phyloP scores from a whole-genome alignment of 2,888 invertebrate species.

The Hyles lineata region DNA sequence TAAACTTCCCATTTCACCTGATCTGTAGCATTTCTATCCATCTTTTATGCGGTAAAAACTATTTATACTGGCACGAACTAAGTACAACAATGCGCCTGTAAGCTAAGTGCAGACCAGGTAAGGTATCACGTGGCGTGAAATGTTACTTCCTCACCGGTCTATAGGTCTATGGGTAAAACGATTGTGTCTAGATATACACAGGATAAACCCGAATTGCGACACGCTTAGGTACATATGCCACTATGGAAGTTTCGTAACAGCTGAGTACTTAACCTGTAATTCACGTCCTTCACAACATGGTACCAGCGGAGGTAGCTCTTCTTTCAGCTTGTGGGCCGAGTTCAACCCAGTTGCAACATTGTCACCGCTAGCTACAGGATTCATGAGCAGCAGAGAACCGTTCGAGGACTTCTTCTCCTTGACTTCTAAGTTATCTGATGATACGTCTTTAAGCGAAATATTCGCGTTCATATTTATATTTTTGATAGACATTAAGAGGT shows the following conservation, averaged over 20 bases:
- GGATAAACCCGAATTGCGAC: too few relatives aligned
- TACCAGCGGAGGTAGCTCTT: constrained; percentile 70
- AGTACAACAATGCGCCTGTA: too few relatives aligned
- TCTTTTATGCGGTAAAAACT: too few relatives aligned
- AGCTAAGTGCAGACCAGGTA: too few relatives aligned
- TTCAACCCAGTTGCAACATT: constrained; percentile 69
- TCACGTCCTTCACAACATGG: constrained; percentile 79
- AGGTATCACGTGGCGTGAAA: too few relatives aligned
- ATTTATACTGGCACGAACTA: too few relatives aligned
- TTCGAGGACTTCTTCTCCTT: constrained; percentile 73
- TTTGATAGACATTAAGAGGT: constrained; percentile 51
- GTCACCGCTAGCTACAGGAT: constrained; percentile 79
- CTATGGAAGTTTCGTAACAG: background rate
- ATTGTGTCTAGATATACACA: too few relatives aligned
- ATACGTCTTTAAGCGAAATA: constrained; percentile 49
- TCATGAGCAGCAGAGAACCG: constrained; percentile 68
- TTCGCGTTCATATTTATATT: constrained; percentile 58
- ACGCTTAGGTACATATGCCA: background rate
- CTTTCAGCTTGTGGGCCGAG: constrained; percentile 69
- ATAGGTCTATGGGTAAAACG: too few relatives aligned
- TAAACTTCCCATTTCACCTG: too few relatives aligned
- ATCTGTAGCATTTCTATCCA: too few relatives aligned
- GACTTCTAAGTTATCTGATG: constrained; percentile 63
- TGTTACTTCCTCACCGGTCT: too few relatives aligned
- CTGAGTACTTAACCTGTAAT: constrained; percentile 58